Base-by-base conservation (phyloP, 92 coral and sea anemone species). In the Porites cylindrica region DNA sequence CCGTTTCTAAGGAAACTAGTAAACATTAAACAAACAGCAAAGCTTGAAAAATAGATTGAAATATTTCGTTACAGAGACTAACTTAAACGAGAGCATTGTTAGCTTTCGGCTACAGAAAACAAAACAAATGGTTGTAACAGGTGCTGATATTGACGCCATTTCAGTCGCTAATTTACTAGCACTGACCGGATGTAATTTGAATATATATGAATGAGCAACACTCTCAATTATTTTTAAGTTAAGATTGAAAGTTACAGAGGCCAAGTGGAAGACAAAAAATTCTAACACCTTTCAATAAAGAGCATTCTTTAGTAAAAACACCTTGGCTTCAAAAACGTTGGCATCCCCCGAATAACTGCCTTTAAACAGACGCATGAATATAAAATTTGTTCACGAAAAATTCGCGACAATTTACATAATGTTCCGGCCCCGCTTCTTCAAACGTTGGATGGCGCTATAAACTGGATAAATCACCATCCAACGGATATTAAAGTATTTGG, bases 1-100 rank as follows among this genome's bases (percentile, higher is more conserved):
- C 51, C 20, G 86, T 82, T 70, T 70, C 86, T 56, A 82, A 11
- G 81, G 86, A 23, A 53, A 82, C 67, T 10, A 32, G 69, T 70
- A 70, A 69, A 69, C 68, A 81, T n/a, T 70, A 68, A 82, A 82
- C 68, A 82, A 59, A 70, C 13, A 19, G 47, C 47, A 17, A 16
- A 9, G 6, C 6, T 17, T 18, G 54, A 51, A 8, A 21, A 80
- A 68, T 38, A 38, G 47, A 38, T 38, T 38, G 47, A 38, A 38
- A 38, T 38, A 38, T 38, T 38, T 38, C 47, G 47, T 38, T 38
- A 38, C 47, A 38, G 0, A 38, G 47, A 38, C 47, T 38, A 38
- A 38, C 47, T 38, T 38, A 79, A 43, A 11, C 16, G 32, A 29
- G 32, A 29, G 32, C 32, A 29, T 29, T 29, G 32, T 29, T 29